Percentiles rank a stretch among this genome's conserved stretches.
These are phyloP conservation scores for Harpagifer antarcticus DNA, from an alignment of 2,797 vertebrate genomes.

Conservation along the genomic window DNA sequence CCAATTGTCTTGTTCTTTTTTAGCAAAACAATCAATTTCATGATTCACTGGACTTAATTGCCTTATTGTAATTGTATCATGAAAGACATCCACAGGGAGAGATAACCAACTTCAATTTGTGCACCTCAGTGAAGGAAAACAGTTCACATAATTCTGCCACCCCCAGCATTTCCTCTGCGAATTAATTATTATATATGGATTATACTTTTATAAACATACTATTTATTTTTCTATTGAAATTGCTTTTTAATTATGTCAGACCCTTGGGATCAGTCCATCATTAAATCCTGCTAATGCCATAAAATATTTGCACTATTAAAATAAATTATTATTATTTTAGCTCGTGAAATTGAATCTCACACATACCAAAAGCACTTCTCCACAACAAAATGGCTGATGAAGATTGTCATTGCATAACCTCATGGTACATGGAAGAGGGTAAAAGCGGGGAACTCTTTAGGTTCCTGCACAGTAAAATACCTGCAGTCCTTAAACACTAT, in stretches of 20 bases:
- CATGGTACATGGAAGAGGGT: constrained; percentile 7
- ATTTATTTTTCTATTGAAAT: neutral
- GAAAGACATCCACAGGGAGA: constrained; percentile 70
- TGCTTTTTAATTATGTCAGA: neutral
- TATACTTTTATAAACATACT: constrained; percentile 7
- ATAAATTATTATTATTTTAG: neutral
- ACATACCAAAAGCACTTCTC: constrained; percentile 6
- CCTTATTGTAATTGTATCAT: constrained; percentile 75
- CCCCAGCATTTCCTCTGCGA: constrained; percentile 10
- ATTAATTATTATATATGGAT: neutral
- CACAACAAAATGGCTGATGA: constrained; percentile 34
- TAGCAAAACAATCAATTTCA: constrained; percentile 78
- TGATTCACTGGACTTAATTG: constrained; percentile 78
- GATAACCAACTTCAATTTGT: constrained; percentile 67
- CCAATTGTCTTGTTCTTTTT: constrained; percentile 57
- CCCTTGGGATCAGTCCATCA: constrained; percentile 15
- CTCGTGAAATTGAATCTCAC: constrained; percentile 8
- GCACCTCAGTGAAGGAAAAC: constrained; percentile 55
- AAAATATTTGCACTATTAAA: constrained; percentile 1
- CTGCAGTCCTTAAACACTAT: constrained; percentile 50
- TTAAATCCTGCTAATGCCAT: neutral
- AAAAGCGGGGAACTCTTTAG: constrained; percentile 7
- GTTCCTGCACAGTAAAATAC: constrained; percentile 46
- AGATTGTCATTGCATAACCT: constrained; percentile 40
- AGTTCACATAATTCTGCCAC: constrained; percentile 32